Base-by-base conservation (phyloP, 37 sponge, comb jelly and placozoan genomes). In the Beroe forskalii region DNA sequence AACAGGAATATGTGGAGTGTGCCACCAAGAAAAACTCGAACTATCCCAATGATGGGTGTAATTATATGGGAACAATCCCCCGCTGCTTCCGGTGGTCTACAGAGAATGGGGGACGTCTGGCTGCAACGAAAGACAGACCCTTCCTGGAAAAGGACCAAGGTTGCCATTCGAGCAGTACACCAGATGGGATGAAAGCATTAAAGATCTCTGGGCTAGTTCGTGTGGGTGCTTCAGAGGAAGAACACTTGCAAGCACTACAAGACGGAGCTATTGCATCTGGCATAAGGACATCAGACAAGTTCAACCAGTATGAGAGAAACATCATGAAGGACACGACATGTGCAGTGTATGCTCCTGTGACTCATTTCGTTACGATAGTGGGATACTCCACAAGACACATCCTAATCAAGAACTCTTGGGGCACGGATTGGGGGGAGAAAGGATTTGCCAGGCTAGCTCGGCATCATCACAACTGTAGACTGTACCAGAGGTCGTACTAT, bases 1-100 rank as follows among this genome's bases (percentile, higher is more conserved):
- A 80, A 37, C 86, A 80, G 86, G 86, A 80, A 48, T 80, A 44
- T 48, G 48, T 72, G 31, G 75, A 72, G 39, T 72, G 75, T 72
- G 75, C 35, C 38, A 36, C 19, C 39, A 39, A 72, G 75, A 39
- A 39, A 72, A 28, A 37, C 39, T n/a, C n/a, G n/a, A n/a, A n/a
- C n/a, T n/a, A n/a, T n/a, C n/a, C n/a, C n/a, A 30, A 37, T 4
- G 40, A 72, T 20, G 75, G 75, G 8, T 72, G 75, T 72, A 30
- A 72, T 37, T n/a, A n/a, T n/a, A 39, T 35, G 19, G 75, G 75
- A 14, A 36, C 39, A 39, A 30, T 72, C 2, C 22, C 12, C 39
- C 12, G 40, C 14, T 72, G 75, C 39, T 72, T 36, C 75, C 6
- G 2, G 40, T 72, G 75, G 75, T 36, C 39, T 33, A 39, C 75